Percentiles rank a stretch among this genome's conserved stretches.
Evolutionary conservation across 1,140 invertebrate species (phyloP).

Genomic region (Megalonaias nervosa): DNA sequence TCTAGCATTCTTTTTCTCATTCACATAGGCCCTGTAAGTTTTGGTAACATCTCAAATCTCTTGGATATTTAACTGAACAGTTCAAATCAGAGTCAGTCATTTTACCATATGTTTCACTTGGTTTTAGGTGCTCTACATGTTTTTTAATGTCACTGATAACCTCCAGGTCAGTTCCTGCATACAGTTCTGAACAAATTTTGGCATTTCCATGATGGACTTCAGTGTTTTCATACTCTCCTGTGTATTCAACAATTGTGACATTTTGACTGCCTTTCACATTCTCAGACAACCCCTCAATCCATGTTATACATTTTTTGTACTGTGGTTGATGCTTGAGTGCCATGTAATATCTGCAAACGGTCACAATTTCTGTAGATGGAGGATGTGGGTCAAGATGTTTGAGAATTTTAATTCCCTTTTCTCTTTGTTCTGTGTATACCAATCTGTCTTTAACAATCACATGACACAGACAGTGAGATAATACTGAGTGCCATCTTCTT

Average conservation of each 20-base stretch:
- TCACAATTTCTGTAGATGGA: neutral
- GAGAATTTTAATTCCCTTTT: too few species aligned
- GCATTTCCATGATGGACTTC: too few species aligned
- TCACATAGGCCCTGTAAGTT: conserved; percentile 10
- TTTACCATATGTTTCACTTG: too few species aligned
- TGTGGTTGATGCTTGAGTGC: too few species aligned
- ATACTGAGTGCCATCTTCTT: too few species aligned
- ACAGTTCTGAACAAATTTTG: neutral
- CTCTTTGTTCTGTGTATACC: too few species aligned
- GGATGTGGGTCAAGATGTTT: neutral
- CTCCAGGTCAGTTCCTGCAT: neutral
- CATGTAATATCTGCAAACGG: neutral
- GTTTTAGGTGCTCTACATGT: neutral
- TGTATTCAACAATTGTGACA: conserved; percentile 3
- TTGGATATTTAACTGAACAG: neutral
- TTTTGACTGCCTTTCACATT: too few species aligned
- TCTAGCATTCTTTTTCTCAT: neutral
- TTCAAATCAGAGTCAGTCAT: neutral
- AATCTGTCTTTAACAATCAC: too few species aligned
- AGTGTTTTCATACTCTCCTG: neutral
- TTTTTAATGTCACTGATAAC: neutral
- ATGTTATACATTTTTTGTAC: conserved; percentile 7
- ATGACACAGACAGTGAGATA: too few species aligned
- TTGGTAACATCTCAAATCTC: conserved; percentile 5
- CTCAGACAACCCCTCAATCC: too few species aligned